Conservation (phyloP, 2,888 invertebrate genomes). For the Sicus ferrugineus region DNA sequence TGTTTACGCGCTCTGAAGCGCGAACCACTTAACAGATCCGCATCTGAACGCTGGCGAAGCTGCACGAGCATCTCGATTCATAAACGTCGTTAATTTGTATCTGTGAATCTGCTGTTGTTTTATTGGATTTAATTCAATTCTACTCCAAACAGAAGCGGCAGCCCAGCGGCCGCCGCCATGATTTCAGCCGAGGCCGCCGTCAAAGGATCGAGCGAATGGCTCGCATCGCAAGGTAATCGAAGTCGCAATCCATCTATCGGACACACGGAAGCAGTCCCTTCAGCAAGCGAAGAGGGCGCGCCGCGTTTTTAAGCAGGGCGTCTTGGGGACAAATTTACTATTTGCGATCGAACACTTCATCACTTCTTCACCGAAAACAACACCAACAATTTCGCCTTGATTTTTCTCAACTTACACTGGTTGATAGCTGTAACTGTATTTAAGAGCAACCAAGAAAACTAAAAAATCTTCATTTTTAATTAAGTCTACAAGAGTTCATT, state of each 20-base stretch:
- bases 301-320: neutral
- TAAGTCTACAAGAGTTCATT: conserved; percentile 35
- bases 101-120: conserved; percentile 49
- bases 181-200: conserved; percentile 21
- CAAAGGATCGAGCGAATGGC: conserved; percentile 14
- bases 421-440: conserved; percentile 12
- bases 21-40: conserved; percentile 33
- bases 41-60: conserved; percentile 14
- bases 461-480: conserved; percentile 26
- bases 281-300: neutral
- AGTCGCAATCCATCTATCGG: conserved; percentile 26
- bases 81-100: conserved; percentile 31
- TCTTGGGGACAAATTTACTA: conserved; percentile 2
- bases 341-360: neutral
- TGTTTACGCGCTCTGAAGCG: conserved; percentile 52
- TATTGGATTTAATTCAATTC: conserved; percentile 62
- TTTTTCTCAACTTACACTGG: conserved; percentile 21
- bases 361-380: neutral
- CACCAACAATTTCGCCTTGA: neutral
- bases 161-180: conserved; percentile 21
- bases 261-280: conserved; percentile 24
- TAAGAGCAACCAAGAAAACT: conserved; percentile 9
- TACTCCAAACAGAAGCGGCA: conserved; percentile 42
- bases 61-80: conserved; percentile 16
- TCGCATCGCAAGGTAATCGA: conserved; percentile 23